These are phyloP conservation scores for Drosophila tsacasi DNA, from an alignment of 1,140 invertebrate species.

Conservation along the genomic window DNA sequence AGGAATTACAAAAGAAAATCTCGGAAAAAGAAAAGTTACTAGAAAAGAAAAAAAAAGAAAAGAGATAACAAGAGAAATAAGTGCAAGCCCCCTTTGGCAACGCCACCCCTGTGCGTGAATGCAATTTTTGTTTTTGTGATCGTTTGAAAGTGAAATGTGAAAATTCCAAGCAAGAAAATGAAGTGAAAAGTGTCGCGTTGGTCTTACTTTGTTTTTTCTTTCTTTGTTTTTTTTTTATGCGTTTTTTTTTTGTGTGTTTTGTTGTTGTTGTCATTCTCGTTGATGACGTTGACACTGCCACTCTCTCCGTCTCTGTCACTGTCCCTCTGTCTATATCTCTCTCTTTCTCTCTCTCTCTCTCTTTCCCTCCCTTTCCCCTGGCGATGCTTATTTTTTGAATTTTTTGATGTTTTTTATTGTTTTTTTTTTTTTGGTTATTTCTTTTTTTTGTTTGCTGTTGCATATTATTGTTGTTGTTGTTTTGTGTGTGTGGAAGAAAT, in stretches of 20 bases:
- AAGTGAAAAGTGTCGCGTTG: slow-evolving; percentile 72
- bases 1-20: slow-evolving; percentile 8
- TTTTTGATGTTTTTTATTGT: slow-evolving; percentile 45
- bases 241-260: neutral
- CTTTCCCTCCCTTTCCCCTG: neutral
- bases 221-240: slow-evolving; percentile 2
- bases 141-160: slow-evolving; percentile 21
- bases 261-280: slow-evolving; percentile 32
- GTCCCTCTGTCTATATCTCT: neutral
- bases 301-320: neutral
- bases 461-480: slow-evolving; percentile 24
- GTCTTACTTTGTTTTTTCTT: slow-evolving; percentile 15
- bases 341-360: neutral
- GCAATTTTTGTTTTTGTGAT: slow-evolving; percentile 23
- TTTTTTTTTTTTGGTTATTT: slow-evolving; percentile 22
- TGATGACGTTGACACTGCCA: slow-evolving; percentile 51
- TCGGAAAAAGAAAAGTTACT: slow-evolving; percentile 7
- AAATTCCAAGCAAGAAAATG: slow-evolving; percentile 27
- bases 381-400: slow-evolving; percentile 24
- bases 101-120: slow-evolving; percentile 2
- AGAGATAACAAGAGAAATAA: neutral
- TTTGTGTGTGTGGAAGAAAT: slow-evolving; percentile 42
- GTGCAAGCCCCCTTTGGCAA: neutral
- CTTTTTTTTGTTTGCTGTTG: slow-evolving; percentile 10
- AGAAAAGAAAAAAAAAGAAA: slow-evolving; percentile 1